These are phyloP conservation scores for Dione juno DNA, from an alignment of 2,888 invertebrate species.

Conservation along the genomic window DNA sequence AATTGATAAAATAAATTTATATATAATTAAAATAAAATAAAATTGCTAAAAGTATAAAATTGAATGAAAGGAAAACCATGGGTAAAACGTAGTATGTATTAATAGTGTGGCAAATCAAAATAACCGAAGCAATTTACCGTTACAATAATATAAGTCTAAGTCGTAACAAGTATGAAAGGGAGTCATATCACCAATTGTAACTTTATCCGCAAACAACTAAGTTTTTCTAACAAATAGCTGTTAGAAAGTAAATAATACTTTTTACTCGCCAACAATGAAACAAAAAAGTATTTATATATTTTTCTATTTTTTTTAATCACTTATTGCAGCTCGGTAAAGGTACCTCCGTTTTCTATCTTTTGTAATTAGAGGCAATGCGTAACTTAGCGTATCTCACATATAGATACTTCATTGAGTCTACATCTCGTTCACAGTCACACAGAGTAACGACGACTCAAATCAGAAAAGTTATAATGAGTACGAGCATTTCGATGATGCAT, in stretches of 20 bases:
- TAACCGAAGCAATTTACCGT: constrained; percentile 1
- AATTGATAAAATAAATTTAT: too few relatives aligned
- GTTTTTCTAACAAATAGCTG: constrained; percentile 11
- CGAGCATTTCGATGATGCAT: background rate
- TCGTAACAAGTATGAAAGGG: constrained; percentile 14
- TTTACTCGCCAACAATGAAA: background rate
- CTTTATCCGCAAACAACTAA: constrained; percentile 6
- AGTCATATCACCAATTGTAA: constrained; percentile 12
- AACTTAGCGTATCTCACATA: too few relatives aligned
- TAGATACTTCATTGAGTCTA: too few relatives aligned
- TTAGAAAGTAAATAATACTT: constrained; percentile 8
- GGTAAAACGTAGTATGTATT: background rate
- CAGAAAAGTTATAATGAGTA: background rate
- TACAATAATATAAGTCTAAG: constrained; percentile 15
- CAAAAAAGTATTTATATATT: background rate
- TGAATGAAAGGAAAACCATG: background rate
- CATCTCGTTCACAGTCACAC: too few relatives aligned
- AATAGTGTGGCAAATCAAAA: constrained; percentile 10
- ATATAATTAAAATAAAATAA: too few relatives aligned
- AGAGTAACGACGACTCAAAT: background rate
- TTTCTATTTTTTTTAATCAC: too few relatives aligned
- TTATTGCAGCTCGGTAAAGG: too few relatives aligned
- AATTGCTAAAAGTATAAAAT: background rate
- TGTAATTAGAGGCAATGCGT: too few relatives aligned
- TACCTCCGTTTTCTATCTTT: too few relatives aligned